A percentile compares a stretch with the other conserved stretches of the same genome.
Conservation (phyloP, 2,113 vertebrate genomes). For the Seriola rivoliana region DNA sequence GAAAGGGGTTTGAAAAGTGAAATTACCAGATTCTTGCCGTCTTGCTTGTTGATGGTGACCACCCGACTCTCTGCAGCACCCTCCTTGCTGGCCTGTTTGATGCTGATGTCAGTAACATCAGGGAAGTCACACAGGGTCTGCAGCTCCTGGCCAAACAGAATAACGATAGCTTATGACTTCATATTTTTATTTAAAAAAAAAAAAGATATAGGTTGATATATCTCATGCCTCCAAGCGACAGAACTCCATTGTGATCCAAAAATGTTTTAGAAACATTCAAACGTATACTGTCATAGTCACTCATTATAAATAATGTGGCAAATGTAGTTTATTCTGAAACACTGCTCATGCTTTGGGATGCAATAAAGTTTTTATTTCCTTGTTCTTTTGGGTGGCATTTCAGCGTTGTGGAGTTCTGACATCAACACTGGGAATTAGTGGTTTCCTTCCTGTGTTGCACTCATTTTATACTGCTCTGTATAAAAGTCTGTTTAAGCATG, state of each 20-base stretch:
- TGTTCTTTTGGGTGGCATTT: not conserved
- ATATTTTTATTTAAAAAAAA: not conserved
- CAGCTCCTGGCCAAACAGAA: conserved; percentile 85
- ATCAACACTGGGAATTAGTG: not conserved
- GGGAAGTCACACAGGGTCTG: conserved; percentile 96
- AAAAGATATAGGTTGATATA: too few species aligned
- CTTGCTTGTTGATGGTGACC: conserved; percentile 95
- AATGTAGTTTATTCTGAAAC: not conserved
- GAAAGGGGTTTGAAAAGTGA: not conserved
- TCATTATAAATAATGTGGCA: not conserved
- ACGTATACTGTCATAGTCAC: not conserved
- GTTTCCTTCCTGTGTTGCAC: not conserved
- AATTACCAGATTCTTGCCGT: conserved; percentile 93
- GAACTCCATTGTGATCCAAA: too few species aligned
- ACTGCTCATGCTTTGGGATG: not conserved
- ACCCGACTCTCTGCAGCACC: conserved; percentile 90
- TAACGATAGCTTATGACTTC: not conserved
- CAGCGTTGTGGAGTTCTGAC: not conserved
- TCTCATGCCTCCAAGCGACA: too few species aligned
- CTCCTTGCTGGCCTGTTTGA: conserved; percentile 95
- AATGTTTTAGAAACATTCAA: not conserved
- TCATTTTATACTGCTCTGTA: not conserved
- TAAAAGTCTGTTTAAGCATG: not conserved
- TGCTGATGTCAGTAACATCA: conserved; percentile 94
- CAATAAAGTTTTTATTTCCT: not conserved